These are phyloP conservation scores for Dynastes maya DNA, from an alignment of 2,888 invertebrate genomes.

Conservation along the genomic window DNA sequence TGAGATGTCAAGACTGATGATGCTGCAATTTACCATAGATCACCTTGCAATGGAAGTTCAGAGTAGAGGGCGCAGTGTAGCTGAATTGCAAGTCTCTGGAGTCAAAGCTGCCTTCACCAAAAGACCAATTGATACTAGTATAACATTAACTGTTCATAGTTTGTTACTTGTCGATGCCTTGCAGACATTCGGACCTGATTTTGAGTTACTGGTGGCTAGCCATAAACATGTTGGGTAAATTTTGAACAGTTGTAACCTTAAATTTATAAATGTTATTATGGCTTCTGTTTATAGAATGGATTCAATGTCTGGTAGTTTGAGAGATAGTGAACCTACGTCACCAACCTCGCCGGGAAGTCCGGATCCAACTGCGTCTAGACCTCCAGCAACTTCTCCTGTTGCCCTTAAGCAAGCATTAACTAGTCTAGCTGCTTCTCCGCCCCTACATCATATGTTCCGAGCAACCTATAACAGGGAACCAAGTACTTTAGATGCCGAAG, in stretches of 20 bases:
- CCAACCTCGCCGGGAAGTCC: conserved; percentile 89
- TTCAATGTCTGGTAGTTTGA: conserved; percentile 92
- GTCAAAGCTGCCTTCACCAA: conserved; percentile 85
- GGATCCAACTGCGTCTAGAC: conserved; percentile 69
- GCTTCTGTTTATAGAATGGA: conserved; percentile 81
- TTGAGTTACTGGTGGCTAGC: conserved; percentile 94
- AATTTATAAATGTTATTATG: neutral
- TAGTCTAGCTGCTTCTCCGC: conserved; percentile 66
- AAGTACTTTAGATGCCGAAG: conserved; percentile 75
- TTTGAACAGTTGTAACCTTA: conserved; percentile 7
- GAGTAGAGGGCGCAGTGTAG: conserved; percentile 90
- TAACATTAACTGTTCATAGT: conserved; percentile 92
- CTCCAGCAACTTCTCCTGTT: conserved; percentile 71
- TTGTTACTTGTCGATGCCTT: conserved; percentile 94
- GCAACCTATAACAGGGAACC: conserved; percentile 55
- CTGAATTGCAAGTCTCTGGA: conserved; percentile 91
- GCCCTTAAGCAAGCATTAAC: conserved; percentile 75
- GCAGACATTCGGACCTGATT: conserved; percentile 96
- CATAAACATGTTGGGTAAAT: conserved; percentile 91
- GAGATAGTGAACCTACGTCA: conserved; percentile 93
- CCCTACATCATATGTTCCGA: conserved; percentile 56
- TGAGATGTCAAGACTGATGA: conserved; percentile 77
- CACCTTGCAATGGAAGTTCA: conserved; percentile 91
- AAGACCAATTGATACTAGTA: conserved; percentile 81
- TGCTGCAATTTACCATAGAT: conserved; percentile 91